phyloP scores from a whole-genome alignment of 2,113 vertebrate genomes.

The Chaetodon auriga region DNA sequence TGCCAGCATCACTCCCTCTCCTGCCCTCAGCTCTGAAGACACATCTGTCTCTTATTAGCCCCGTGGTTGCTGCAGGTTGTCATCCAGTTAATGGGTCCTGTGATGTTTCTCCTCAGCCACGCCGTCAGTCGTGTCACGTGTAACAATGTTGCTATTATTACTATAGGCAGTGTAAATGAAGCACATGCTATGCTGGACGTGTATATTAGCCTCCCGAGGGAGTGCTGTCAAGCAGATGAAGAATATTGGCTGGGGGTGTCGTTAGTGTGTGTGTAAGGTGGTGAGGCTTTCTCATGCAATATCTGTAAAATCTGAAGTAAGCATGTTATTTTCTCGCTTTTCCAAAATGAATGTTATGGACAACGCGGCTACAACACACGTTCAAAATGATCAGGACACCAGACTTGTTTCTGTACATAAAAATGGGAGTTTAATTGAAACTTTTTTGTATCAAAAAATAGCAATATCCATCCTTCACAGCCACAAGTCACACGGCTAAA shows the following conservation, averaged over 20 bases:
- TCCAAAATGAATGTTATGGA: no score
- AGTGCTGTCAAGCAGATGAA: background rate
- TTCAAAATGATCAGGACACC: constrained; percentile 61
- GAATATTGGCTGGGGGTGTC: background rate
- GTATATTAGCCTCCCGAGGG: constrained; percentile 30
- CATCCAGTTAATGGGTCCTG: constrained; percentile 58
- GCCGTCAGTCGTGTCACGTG: constrained; percentile 21
- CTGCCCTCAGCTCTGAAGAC: constrained; percentile 20
- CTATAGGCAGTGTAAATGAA: constrained; percentile 26
- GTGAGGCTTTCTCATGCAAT: background rate
- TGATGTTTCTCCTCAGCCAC: constrained; percentile 54
- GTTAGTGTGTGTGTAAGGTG: background rate
- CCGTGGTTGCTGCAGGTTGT: constrained; percentile 50
- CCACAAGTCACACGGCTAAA: constrained; percentile 88
- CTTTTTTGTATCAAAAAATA: constrained; percentile 98
- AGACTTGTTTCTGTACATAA: constrained; percentile 89
- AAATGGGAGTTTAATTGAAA: constrained; percentile 95
- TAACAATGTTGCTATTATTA: constrained; percentile 30
- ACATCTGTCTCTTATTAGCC: constrained; percentile 67
- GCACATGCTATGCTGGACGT: constrained; percentile 4
- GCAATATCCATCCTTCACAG: constrained; percentile 88
- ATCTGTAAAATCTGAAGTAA: background rate
- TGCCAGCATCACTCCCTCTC: constrained; percentile 8
- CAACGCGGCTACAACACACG: background rate
- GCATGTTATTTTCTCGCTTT: no score